Base-by-base conservation (phyloP, 2,888 invertebrate genomes). In the Oscheius sp. region DNA sequence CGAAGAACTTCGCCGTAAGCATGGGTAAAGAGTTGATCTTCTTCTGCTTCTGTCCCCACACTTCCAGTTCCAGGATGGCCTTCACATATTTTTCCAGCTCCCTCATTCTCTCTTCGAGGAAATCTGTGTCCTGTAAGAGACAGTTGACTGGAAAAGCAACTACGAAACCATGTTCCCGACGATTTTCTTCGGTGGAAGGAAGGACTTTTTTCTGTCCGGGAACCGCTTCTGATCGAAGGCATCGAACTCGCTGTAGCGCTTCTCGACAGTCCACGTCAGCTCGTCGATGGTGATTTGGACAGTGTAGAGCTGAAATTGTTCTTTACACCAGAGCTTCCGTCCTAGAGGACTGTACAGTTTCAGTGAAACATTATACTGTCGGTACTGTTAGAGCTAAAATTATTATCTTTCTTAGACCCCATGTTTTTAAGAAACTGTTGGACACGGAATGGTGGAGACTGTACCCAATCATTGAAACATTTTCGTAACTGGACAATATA, bases 161-260 rank as follows among this genome's bases (percentile, higher is more conserved):
- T 32, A 58, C 42, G 13, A 2, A 10, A 83, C 83, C 79, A 94
- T 94, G 89, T 96, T 96, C 1, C 96, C 93, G 85, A 96, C 93
- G 2, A 95, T 92, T 91, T 96, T 96, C 90, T 98, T 97, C 0
- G 95, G 95, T 11, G 97, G 97, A 21, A 97, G 90, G 76, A 95
- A 91, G 86, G 94, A 94, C 89, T 94, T 94, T 7, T 94, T 93
- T n/a, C 81, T 68, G 57, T 86, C 82, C 11, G 74, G 42, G 72
- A 85, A 85, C 78, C 90, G 90, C 88, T 93, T 93, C 70, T 75
- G 75, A 59, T 82, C 82, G 58, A 78, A 77, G 2, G 60, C 37
- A 47, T 82, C 82, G 51, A 82, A 82, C 55, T 82, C 82, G n/a
- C 79, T 79, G 63, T 95, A 97, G 82, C 96, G 93, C 90, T 94